Evolutionary conservation across 2,888 invertebrate genomes (phyloP).

Genomic region (Sceliomorpha sp.): DNA sequence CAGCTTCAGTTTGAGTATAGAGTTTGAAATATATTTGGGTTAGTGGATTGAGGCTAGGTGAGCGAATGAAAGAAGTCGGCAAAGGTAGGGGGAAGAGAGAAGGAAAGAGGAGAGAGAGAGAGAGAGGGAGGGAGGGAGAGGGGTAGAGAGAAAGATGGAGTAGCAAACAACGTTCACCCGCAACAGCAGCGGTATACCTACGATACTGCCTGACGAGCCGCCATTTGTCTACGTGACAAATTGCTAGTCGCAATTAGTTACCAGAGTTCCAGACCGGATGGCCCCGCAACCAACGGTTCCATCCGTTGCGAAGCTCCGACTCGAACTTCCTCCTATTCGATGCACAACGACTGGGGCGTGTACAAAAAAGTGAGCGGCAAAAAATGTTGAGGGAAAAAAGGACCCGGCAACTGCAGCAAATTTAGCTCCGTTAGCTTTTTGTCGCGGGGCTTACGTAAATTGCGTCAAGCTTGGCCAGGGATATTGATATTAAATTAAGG

Average conservation of each 20-base stretch:
- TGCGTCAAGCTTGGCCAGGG: conserved; percentile 25
- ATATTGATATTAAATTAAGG: conserved; percentile 43
- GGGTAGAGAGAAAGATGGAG: conserved; percentile 1
- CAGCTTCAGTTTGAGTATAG: no score
- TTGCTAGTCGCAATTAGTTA: conserved; percentile 77
- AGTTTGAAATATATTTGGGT: conserved; percentile 7
- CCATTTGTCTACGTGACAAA: conserved; percentile 77
- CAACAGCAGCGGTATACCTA: conserved; percentile 53
- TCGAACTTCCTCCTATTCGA: conserved; percentile 58
- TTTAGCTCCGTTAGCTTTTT: conserved; percentile 37
- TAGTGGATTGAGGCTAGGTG: not conserved
- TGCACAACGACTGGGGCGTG: conserved; percentile 39
- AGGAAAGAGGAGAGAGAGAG: conserved; percentile 2
- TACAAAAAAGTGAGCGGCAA: conserved; percentile 32
- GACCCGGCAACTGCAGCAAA: conserved; percentile 22
- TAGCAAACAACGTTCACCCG: conserved; percentile 22
- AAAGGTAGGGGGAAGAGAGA: not conserved
- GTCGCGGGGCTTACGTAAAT: conserved; percentile 29
- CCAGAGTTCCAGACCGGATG: conserved; percentile 71
- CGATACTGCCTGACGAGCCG: conserved; percentile 68
- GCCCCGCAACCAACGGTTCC: conserved; percentile 55
- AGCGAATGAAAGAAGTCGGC: conserved; percentile 19
- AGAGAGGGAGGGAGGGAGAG: conserved; percentile 8
- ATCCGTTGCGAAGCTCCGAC: conserved; percentile 54
- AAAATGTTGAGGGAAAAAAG: conserved; percentile 31